These are phyloP conservation scores for Apamea epomidion DNA, from an alignment of 2,888 invertebrate genomes.

Conservation along the genomic window DNA sequence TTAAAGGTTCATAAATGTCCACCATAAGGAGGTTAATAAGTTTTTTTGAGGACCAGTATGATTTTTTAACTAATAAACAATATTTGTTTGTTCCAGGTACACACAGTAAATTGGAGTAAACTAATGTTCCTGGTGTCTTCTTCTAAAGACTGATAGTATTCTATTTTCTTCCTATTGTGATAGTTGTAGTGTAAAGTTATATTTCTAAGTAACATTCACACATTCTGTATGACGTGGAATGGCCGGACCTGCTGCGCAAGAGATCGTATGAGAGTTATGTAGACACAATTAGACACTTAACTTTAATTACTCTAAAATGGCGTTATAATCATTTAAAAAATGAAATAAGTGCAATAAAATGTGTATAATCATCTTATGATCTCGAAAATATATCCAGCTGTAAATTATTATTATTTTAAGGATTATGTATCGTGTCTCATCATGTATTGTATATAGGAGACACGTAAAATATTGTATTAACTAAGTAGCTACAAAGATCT, in stretches of 20 bases:
- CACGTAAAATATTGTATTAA: constrained; percentile 53
- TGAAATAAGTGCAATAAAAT: constrained; percentile 66
- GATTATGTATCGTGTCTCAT: constrained; percentile 58
- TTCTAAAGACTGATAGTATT: constrained; percentile 88
- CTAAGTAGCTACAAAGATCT: constrained; percentile 58
- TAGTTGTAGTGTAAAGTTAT: constrained; percentile 76
- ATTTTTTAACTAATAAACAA: constrained; percentile 4
- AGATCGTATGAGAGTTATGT: constrained; percentile 47
- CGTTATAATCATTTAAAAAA: constrained; percentile 69
- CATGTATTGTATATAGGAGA: constrained; percentile 53
- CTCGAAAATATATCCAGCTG: constrained; percentile 67
- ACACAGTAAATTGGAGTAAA: constrained; percentile 68
- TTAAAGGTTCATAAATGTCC: neutral
- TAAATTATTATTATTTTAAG: constrained; percentile 66
- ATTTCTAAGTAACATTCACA: constrained; percentile 49
- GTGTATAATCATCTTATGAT: constrained; percentile 66
- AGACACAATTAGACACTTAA: constrained; percentile 33
- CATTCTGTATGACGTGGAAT: constrained; percentile 51
- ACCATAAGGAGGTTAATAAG: neutral
- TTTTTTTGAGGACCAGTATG: neutral
- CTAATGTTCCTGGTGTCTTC: constrained; percentile 78
- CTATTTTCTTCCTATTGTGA: constrained; percentile 79
- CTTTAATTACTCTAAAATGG: constrained; percentile 58
- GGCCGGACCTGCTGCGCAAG: constrained; percentile 44
- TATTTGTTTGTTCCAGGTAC: constrained; percentile 77